phyloP scores from a whole-genome alignment of 2,888 invertebrate species.

The Conops quadrifasciatus region DNA sequence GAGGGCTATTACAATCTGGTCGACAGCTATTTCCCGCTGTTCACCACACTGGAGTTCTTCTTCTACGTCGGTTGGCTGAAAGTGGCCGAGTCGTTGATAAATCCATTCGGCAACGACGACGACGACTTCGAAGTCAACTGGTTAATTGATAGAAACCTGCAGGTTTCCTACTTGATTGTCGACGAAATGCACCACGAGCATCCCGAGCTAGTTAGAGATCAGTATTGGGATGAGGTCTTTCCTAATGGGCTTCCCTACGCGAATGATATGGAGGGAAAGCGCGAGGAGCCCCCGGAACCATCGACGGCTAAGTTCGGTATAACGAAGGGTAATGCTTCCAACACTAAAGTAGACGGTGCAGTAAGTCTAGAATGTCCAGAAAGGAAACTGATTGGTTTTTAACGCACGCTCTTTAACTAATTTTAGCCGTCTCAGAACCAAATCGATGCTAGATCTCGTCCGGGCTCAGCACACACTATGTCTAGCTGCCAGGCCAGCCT shows the following conservation, averaged over 20 bases:
- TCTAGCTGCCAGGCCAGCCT: slow-evolving; percentile 1
- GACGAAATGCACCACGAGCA: slow-evolving; percentile 94
- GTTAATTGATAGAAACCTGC: slow-evolving; percentile 81
- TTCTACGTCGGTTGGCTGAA: slow-evolving; percentile 91
- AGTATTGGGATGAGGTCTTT: slow-evolving; percentile 90
- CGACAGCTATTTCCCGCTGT: slow-evolving; percentile 86
- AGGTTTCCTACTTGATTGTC: slow-evolving; percentile 90
- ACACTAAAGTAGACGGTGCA: background rate
- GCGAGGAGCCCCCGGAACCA: slow-evolving; percentile 31
- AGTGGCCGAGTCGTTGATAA: slow-evolving; percentile 87
- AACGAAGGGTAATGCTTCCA: background rate
- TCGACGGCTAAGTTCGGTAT: slow-evolving; percentile 39
- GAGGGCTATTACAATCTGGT: slow-evolving; percentile 61
- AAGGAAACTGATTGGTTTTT: background rate
- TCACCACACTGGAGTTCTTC: slow-evolving; percentile 85
- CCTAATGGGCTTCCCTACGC: slow-evolving; percentile 86
- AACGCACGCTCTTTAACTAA: background rate
- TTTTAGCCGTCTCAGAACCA: background rate
- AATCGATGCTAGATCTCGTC: background rate
- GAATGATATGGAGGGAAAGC: slow-evolving; percentile 67
- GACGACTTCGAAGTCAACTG: slow-evolving; percentile 91
- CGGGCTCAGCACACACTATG: background rate
- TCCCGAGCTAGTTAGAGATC: slow-evolving; percentile 84
- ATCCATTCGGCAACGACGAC: slow-evolving; percentile 90
- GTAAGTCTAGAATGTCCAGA: background rate